Conservation (phyloP, 2,888 invertebrate species). For the Steinernema hermaphroditum region DNA sequence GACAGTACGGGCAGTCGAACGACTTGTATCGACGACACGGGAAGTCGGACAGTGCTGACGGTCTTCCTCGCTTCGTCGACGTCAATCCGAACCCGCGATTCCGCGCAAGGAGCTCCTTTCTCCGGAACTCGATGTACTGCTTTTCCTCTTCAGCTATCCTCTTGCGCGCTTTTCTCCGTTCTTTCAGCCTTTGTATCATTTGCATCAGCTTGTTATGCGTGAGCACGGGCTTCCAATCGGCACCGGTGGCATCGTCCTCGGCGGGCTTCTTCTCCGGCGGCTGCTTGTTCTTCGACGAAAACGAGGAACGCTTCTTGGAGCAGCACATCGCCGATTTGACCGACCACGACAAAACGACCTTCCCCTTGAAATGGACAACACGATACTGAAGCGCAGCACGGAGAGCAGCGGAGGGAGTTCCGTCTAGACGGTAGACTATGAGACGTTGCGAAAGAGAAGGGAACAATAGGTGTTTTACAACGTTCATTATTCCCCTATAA, state of each 20-base stretch:
- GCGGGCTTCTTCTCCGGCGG: neutral
- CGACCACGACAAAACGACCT: neutral
- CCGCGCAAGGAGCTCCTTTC: constrained; percentile 35
- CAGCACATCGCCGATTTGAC: constrained; percentile 4
- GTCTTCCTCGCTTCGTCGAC: no score
- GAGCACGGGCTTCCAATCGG: constrained; percentile 10
- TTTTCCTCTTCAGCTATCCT: constrained; percentile 41
- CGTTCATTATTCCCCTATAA: no score
- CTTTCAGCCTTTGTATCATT: constrained; percentile 9
- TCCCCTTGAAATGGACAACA: neutral
- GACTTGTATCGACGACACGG: no score
- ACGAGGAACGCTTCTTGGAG: neutral
- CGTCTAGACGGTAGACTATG: no score
- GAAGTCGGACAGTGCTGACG: no score
- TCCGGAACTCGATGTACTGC: constrained; percentile 42
- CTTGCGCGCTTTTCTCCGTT: constrained; percentile 21
- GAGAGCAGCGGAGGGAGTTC: no score
- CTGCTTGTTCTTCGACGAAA: neutral
- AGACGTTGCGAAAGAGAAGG: no score
- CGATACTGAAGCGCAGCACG: no score
- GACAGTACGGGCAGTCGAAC: no score
- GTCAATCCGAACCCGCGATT: no score
- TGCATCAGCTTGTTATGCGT: neutral
- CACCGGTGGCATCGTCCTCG: no score
- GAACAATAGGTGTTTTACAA: no score